Evolutionary conservation across 2,797 vertebrate genomes (phyloP).

Genomic region (Notoglanidium macrostoma): DNA sequence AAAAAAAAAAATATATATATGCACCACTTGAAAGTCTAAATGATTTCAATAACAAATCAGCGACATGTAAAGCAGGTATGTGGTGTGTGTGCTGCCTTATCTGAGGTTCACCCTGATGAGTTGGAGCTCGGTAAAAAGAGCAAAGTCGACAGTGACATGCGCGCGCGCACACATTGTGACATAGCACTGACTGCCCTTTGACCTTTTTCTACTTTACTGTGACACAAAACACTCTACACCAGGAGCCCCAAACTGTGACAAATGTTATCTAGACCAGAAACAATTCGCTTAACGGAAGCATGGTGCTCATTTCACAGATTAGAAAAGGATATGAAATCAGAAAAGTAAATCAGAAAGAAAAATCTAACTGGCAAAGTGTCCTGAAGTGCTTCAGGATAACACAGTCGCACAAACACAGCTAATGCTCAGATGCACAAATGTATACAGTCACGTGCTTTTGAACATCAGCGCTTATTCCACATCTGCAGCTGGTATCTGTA

Average conservation of each 20-base stretch:
- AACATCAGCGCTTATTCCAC: neutral
- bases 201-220: neutral
- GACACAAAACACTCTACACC: neutral
- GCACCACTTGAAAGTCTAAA: neutral
- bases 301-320: no score
- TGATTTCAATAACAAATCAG: constrained; percentile 11
- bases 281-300: neutral
- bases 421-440: neutral
- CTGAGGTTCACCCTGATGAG: constrained; percentile 62
- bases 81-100: constrained; percentile 60
- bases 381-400: neutral
- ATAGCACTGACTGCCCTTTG: neutral
- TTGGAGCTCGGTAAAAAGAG: constrained; percentile 59
- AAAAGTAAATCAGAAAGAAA: no score
- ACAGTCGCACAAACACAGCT: neutral
- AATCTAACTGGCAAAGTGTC: neutral
- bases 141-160: constrained; percentile 63
- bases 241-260: neutral
- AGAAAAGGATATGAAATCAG: no score
- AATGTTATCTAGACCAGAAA: neutral
- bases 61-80: constrained; percentile 2
- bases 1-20: neutral
- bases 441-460: neutral
- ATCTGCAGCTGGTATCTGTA: constrained; percentile 4
- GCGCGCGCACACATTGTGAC: constrained; percentile 39